Evolutionary conservation across 2,797 vertebrate species (phyloP).

Genomic region (Gobio occitaniae): DNA sequence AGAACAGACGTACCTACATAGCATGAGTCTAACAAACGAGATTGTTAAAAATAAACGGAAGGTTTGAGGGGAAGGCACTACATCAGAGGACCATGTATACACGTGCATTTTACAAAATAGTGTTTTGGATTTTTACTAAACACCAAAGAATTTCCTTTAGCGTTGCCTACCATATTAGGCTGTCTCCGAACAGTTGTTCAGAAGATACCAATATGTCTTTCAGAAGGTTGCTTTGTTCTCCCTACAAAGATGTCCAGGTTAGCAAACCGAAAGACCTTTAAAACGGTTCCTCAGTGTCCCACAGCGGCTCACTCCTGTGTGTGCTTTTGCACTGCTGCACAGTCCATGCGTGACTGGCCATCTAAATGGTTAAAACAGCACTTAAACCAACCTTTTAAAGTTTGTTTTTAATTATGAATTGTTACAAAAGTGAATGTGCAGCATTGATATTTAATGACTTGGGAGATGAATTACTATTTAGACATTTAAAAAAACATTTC

Average conservation of each 20-base stretch:
- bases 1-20: conserved; percentile 84
- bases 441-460: conserved; percentile 58
- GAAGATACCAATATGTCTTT: conserved; percentile 50
- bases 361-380: conserved; percentile 76
- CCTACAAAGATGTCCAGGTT: conserved; percentile 51
- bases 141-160: conserved; percentile 88
- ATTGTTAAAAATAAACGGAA: conserved; percentile 33
- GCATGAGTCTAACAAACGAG: conserved; percentile 74
- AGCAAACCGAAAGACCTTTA: conserved; percentile 42
- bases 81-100: conserved; percentile 49
- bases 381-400: conserved; percentile 79
- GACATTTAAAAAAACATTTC: conserved; percentile 52
- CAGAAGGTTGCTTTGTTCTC: conserved; percentile 54
- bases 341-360: conserved; percentile 59
- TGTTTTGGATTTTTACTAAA: conserved; percentile 74
- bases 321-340: conserved; percentile 75
- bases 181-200: conserved; percentile 69
- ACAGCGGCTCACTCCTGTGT: conserved; percentile 63
- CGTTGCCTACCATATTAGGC: conserved; percentile 62
- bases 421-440: conserved; percentile 69
- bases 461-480: conserved; percentile 55
- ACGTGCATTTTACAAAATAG: conserved; percentile 46
- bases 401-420: conserved; percentile 55
- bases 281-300: conserved; percentile 58
- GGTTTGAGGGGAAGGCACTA: conserved; percentile 2